Evolutionary conservation across 92 coral and sea anemone species (phyloP).

Genomic region (Anthopleura xanthogrammica): DNA sequence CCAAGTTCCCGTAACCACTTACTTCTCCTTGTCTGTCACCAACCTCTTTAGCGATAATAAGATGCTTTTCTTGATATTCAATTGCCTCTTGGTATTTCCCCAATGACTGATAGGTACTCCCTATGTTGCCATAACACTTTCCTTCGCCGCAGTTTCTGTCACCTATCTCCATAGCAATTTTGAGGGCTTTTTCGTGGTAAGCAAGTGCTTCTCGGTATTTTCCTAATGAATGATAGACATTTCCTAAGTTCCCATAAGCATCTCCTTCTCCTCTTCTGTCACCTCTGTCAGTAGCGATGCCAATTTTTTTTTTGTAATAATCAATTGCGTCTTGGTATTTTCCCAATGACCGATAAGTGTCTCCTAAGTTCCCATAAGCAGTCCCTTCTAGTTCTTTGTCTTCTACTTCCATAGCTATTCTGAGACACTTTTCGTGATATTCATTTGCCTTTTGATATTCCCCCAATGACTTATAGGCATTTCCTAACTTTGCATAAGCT

Average conservation of each 20-base stretch:
- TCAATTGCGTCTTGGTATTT: not conserved
- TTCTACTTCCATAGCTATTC: not conserved
- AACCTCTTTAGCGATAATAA: not conserved
- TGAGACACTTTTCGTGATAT: not conserved
- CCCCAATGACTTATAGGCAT: not conserved
- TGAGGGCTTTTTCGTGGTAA: not conserved
- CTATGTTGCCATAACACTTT: not conserved
- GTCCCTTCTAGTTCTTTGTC: not conserved
- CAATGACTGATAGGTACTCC: not conserved
- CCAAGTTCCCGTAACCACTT: not conserved
- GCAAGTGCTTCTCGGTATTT: not conserved
- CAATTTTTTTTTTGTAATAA: not conserved
- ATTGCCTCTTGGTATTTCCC: slow-evolving; percentile 11
- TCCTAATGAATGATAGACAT: not conserved
- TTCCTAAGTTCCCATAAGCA: not conserved
- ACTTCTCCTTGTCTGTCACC: not conserved
- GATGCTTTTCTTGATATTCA: not conserved
- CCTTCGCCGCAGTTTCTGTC: not conserved
- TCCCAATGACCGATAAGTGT: not conserved
- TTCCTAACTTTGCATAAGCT: not conserved
- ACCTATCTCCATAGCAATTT: not conserved
- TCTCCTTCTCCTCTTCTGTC: not conserved
- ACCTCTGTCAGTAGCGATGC: not conserved
- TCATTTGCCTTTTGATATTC: not conserved
- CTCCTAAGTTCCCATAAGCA: not conserved